phyloP scores from a whole-genome alignment of 1,140 invertebrate genomes.

The Drosophila ironensis region DNA sequence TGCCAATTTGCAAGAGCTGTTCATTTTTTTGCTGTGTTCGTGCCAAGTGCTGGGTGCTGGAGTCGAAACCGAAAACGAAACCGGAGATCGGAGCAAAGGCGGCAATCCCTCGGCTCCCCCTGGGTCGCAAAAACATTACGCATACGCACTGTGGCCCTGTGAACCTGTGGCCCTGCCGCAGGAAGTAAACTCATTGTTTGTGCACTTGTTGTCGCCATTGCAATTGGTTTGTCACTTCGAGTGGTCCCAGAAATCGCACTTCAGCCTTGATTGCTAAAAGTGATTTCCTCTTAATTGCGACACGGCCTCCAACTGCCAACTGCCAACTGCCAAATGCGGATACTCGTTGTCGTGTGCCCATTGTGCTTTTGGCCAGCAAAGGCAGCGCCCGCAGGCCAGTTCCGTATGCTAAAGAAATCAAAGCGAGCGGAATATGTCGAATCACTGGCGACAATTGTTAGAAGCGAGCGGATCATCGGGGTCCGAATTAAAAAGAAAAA shows the following conservation, averaged over 20 bases:
- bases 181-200: no score
- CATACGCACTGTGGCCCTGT: conserved; percentile 17
- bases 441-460: conserved; percentile 29
- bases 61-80: not conserved
- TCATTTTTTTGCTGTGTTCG: conserved; percentile 2
- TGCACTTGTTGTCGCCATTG: no score
- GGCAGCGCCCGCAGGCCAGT: conserved; percentile 6
- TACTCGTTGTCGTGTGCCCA: not conserved
- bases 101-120: no score
- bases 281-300: conserved; percentile 33
- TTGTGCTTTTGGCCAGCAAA: conserved; percentile 25
- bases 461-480: conserved; percentile 32
- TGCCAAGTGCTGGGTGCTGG: no score
- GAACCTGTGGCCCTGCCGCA: no score
- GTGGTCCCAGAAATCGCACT: conserved; percentile 6
- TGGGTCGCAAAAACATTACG: not conserved
- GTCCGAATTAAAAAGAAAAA: no score
- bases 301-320: conserved; percentile 45
- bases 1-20: conserved; percentile 34
- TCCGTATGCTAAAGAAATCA: conserved; percentile 32
- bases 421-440: conserved; percentile 10
- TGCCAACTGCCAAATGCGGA: conserved; percentile 36
- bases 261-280: conserved; percentile 13
- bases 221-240: conserved; percentile 1
- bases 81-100: no score